These are phyloP conservation scores for Sebastes miniatus DNA, from an alignment of 2,797 vertebrate genomes.

Conservation along the genomic window DNA sequence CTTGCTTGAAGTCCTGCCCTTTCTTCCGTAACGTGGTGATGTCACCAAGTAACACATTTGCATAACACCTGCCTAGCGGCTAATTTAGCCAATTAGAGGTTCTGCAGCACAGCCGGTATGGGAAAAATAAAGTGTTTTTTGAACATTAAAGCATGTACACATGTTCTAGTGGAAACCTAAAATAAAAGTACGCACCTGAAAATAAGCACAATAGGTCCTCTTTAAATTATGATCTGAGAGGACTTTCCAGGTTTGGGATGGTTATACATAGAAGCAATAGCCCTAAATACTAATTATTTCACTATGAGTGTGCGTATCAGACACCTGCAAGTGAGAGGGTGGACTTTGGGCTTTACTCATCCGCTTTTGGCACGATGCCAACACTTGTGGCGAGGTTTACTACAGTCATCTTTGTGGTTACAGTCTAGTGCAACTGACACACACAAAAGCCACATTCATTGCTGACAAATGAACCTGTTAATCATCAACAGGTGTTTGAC, in stretches of 20 bases:
- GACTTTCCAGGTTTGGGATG: background rate
- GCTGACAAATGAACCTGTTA: constrained; percentile 10
- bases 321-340: background rate
- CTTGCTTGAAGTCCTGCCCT: too few relatives aligned
- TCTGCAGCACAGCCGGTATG: too few relatives aligned
- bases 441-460: background rate
- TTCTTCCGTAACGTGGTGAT: too few relatives aligned
- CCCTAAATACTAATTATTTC: background rate
- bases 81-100: too few relatives aligned
- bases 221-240: background rate
- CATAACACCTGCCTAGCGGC: too few relatives aligned
- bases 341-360: constrained; percentile 37
- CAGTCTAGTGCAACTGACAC: background rate
- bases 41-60: too few relatives aligned
- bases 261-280: background rate
- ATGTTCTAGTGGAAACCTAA: too few relatives aligned
- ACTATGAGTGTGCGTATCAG: background rate
- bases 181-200: too few relatives aligned
- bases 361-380: background rate
- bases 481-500: constrained; percentile 8
- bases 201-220: too few relatives aligned
- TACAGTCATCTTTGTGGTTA: background rate
- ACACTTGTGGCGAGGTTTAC: background rate
- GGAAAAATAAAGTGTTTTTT: too few relatives aligned
- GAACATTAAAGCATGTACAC: too few relatives aligned